Conservation (phyloP, 2,113 vertebrate species). For the Perognathus longimembris region DNA sequence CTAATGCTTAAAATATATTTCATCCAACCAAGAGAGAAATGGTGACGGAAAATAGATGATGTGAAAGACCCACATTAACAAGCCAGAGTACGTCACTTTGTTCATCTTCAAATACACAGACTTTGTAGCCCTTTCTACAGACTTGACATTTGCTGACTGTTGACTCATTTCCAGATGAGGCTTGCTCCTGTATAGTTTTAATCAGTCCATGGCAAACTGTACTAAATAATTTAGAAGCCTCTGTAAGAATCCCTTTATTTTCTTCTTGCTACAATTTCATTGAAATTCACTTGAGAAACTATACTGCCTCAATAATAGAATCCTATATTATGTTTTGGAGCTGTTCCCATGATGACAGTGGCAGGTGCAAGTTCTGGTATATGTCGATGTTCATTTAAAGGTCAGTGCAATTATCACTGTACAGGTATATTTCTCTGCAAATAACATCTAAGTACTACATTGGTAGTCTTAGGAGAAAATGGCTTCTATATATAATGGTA, state of each 20-base stretch:
- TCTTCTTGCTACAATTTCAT: constrained; percentile 42
- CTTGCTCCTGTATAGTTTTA: constrained; percentile 6
- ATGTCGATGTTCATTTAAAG: constrained; percentile 71
- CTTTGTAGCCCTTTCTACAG: background rate
- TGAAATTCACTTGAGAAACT: constrained; percentile 78
- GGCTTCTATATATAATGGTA: constrained; percentile 32
- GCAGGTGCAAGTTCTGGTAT: constrained; percentile 71
- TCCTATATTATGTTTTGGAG: constrained; percentile 76
- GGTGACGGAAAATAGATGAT: background rate
- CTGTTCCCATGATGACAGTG: constrained; percentile 81
- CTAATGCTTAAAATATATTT: background rate
- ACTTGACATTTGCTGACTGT: constrained; percentile 33
- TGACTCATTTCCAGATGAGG: constrained; percentile 48
- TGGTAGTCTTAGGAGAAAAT: background rate
- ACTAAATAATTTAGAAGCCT: constrained; percentile 75
- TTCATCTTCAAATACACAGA: background rate
- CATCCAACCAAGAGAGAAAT: background rate
- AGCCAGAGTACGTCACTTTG: background rate
- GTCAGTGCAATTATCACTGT: constrained; percentile 71
- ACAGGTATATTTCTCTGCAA: constrained; percentile 49
- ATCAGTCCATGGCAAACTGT: constrained; percentile 64
- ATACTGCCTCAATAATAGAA: constrained; percentile 73
- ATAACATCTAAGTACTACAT: constrained; percentile 21
- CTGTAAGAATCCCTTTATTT: constrained; percentile 31
- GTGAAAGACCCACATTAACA: background rate